Evolutionary conservation across 2,113 vertebrate species (phyloP).

Genomic region (Suncus etruscus): DNA sequence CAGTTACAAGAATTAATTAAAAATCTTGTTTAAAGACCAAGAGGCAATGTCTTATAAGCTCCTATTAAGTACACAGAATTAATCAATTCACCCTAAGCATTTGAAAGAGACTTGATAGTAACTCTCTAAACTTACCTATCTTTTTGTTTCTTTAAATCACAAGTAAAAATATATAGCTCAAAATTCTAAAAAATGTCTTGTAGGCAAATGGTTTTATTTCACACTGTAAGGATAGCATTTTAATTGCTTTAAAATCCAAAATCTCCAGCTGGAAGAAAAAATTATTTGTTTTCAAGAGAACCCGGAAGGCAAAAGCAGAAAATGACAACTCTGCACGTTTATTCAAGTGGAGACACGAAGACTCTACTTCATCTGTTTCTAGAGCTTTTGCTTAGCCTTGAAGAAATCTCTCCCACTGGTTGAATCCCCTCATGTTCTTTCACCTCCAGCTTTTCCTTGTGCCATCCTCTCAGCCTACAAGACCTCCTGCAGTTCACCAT

Average conservation of each 20-base stretch:
- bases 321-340: not conserved
- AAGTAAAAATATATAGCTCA: not conserved
- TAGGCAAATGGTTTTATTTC: not conserved
- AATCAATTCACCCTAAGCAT: not conserved
- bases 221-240: not conserved
- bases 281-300: constrained; percentile 35
- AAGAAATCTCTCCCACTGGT: not conserved
- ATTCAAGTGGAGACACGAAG: not conserved
- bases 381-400: not conserved
- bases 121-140: constrained; percentile 31
- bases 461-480: not conserved
- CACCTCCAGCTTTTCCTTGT: not conserved
- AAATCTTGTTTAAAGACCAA: constrained; percentile 23
- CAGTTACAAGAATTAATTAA: constrained; percentile 69
- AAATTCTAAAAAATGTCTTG: not conserved
- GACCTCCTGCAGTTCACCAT: not conserved
- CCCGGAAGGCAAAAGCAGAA: not conserved
- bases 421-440: not conserved
- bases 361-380: not conserved
- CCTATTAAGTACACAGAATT: constrained; percentile 35
- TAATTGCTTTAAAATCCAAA: not conserved
- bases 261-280: not conserved
- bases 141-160: constrained; percentile 6
- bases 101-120: not conserved
- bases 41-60: constrained; percentile 17